Base-by-base conservation (phyloP, 2,797 vertebrate genomes). In the Galaxias olidus region DNA sequence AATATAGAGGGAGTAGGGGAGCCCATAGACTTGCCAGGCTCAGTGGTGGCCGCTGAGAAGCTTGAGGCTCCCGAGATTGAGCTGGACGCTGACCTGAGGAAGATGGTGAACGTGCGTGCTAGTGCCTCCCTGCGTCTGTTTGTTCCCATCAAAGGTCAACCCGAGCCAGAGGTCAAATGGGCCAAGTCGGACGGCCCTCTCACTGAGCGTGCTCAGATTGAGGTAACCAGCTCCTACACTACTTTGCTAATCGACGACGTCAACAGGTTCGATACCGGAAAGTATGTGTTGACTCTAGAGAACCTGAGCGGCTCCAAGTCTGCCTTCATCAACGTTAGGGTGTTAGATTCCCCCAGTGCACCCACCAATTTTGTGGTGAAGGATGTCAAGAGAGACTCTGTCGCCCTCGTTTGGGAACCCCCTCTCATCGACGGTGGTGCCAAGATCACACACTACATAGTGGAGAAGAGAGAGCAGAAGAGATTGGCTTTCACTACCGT, bases 141-240 rank as follows among this genome's bases (percentile, higher is more conserved):
- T 88, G 94, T 99, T 83, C 96, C 98, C 49, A 94, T 99, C 63
- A 96, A 91, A 91, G 98, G 98, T 63, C 94, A 96, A 46, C 98
- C 98, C 81, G 91, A 94, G 65, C 98, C 98, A 66, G 97, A 99
- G 90, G 91, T 99, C 52, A 99, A 97, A 89, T 99, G 98, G 98
- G 90, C 89, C 62, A 99, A 99, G 71, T 77, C 87, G 69, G 97
- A 99, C 8, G 96, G 97, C 46, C 93, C 96, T 41, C 94, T 99
- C 71, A 94, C 94, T 68, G 96, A 99, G 18, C 92, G 94, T 68
- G 97, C 96, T 72, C 86, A 91, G 74, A 96, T 99, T 89, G 97
- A 99, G 70, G 92, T 89, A 60, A 98, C 96, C 43, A 94, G 94
- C 79, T 97, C 84, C 81, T 99, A 96, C 69, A 97, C 98, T 51